phyloP scores from a whole-genome alignment of 2,797 vertebrate species.

The Fundulus diaphanus region DNA sequence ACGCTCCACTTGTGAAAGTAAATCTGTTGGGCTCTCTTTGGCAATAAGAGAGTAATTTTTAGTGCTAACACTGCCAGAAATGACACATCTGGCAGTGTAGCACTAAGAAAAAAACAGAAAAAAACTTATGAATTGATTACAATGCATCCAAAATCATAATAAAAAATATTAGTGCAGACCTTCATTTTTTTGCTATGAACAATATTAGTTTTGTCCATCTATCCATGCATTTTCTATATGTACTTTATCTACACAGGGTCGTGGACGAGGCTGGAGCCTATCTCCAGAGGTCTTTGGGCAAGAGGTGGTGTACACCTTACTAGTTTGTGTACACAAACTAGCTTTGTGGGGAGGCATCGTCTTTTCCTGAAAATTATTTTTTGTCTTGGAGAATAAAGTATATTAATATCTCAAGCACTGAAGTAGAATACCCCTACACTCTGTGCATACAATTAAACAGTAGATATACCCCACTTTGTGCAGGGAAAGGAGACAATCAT shows the following conservation, averaged over 20 bases:
- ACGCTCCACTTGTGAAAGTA: too few species aligned
- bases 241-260: neutral
- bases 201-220: neutral
- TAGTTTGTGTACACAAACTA: neutral
- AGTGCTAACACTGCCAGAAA: too few species aligned
- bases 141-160: neutral
- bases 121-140: neutral
- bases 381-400: neutral
- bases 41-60: too few species aligned
- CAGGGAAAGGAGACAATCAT: conserved; percentile 49
- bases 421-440: neutral
- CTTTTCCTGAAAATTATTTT: neutral
- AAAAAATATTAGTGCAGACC: neutral
- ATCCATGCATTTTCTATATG: neutral
- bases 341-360: neutral
- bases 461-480: conserved; percentile 23
- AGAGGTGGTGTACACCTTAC: neutral
- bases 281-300: too few species aligned
- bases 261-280: neutral
- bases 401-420: neutral
- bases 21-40: too few species aligned
- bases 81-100: too few species aligned
- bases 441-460: neutral
- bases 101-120: too few species aligned
- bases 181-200: neutral